Evolutionary conservation across 2,888 invertebrate genomes (phyloP).

Genomic region (Ichneumon xanthorius): DNA sequence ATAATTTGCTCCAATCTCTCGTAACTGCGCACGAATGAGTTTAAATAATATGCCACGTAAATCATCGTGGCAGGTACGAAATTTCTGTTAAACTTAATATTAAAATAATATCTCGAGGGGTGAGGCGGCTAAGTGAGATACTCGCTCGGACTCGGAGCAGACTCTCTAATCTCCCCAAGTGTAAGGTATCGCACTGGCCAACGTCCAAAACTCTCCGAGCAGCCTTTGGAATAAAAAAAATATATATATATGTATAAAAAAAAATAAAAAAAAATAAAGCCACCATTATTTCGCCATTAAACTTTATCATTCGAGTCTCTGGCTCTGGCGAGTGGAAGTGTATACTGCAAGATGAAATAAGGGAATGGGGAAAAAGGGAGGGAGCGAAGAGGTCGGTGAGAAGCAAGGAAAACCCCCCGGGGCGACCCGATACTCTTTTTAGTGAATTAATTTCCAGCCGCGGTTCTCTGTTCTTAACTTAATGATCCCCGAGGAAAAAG

Average conservation of each 20-base stretch:
- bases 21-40: not conserved
- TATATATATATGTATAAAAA: conserved; percentile 12
- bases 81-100: not conserved
- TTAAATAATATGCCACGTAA: not conserved
- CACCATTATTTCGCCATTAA: conserved; percentile 79
- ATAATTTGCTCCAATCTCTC: not conserved
- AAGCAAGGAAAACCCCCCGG: conserved; percentile 52
- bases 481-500: conserved; percentile 75
- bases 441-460: conserved; percentile 78
- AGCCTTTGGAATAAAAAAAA: conserved; percentile 39
- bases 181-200: conserved; percentile 72
- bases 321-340: conserved; percentile 40
- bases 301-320: conserved; percentile 71
- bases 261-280: conserved; percentile 54
- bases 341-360: conserved; percentile 16
- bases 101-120: conserved; percentile 7
- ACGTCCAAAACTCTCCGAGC: conserved; percentile 71
- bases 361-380: conserved; percentile 12
- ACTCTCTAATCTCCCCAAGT: conserved; percentile 62
- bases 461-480: conserved; percentile 75
- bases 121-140: not conserved
- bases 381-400: conserved; percentile 51
- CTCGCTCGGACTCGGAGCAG: conserved; percentile 12
- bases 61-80: not conserved
- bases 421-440: conserved; percentile 73